Evolutionary conservation across 2,797 vertebrate genomes (phyloP), one percentile per base, ranked within the genome.

Genomic region (Spinibarbus caldwelli): DNA sequence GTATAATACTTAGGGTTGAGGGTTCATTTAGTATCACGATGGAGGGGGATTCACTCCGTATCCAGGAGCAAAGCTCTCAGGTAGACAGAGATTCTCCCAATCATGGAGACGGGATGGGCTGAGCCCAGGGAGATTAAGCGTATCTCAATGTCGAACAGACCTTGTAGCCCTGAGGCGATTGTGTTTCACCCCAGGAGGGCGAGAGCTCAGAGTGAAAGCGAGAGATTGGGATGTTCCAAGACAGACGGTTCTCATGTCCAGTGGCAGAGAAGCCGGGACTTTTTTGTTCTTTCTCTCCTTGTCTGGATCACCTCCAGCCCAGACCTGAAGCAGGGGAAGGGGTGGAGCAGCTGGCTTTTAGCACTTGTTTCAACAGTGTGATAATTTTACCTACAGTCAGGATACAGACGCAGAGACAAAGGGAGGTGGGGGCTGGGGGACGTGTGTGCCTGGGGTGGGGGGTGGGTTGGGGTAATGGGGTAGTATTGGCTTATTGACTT

Each of bases 401-500:
- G 41, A 86, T 85, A 87, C 88, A 90, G 86, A 86, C 86, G 85
- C 87, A 68, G 49, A 91, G 86, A 91, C 88, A 89, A 91, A 91
- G 49, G 83, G 64, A 75, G 70, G 59, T 36, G 59, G 73, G 17
- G 34, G 75, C 57, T 80, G 17, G 81, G 66, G 70, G 38, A 36
- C 23, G 73, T 79, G 76, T 71, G 77, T 78, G 79, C 77, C 66
- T 81, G 54, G 49, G 73, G 83, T 85, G 62, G 45, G 17, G 78
- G 64, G 26, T 14, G 38, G 7, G 38, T 9, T 9, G 41, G 41
- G 84, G 54, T 67, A 41, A 72, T 73, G 88, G 80, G 43, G 81
- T 85, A 80, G 80, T 85, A 85, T 90, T 78, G 88, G 90, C 93
- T 92, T 93, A 93, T 90, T 92, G 92, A 93, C 91, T 91, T 90